These are phyloP conservation scores for Melieria picta DNA, from an alignment of 2,888 invertebrate genomes.

Conservation along the genomic window DNA sequence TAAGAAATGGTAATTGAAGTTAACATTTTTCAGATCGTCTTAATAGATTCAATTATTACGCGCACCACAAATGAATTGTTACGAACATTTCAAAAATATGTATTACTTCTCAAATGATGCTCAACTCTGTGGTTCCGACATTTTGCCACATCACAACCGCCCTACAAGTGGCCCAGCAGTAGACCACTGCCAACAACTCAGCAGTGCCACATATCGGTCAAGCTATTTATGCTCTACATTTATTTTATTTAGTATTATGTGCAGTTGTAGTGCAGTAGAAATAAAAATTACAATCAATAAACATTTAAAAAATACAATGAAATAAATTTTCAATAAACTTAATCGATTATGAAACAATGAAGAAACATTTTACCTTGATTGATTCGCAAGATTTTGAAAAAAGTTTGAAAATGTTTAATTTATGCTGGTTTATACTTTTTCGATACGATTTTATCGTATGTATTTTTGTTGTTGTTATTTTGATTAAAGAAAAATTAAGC, in stretches of 20 bases:
- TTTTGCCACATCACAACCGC: too few species aligned
- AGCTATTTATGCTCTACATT: too few species aligned
- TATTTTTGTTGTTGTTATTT: conserved; percentile 16
- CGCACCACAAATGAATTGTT: too few species aligned
- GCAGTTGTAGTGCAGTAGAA: conserved; percentile 2
- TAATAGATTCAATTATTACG: too few species aligned
- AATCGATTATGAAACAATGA: conserved; percentile 41
- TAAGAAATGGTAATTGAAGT: too few species aligned
- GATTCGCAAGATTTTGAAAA: conserved; percentile 45
- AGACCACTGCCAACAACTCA: too few species aligned
- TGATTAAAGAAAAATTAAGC: conserved; percentile 51
- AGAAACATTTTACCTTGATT: conserved; percentile 56
- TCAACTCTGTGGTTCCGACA: too few species aligned
- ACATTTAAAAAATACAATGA: conserved; percentile 17
- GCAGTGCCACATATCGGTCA: too few species aligned
- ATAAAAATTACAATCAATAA: conserved; percentile 6
- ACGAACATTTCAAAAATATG: too few species aligned
- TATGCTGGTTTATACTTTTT: conserved; percentile 38
- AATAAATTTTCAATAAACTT: conserved; percentile 13
- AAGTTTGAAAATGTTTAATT: conserved; percentile 43
- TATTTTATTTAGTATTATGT: background rate
- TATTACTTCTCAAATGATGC: too few species aligned
- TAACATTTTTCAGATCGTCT: too few species aligned
- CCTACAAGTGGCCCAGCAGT: too few species aligned
- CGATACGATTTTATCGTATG: conserved; percentile 33